Evolutionary conservation across 1,140 invertebrate species (phyloP).

Genomic region (Drosophila kikkawai): DNA sequence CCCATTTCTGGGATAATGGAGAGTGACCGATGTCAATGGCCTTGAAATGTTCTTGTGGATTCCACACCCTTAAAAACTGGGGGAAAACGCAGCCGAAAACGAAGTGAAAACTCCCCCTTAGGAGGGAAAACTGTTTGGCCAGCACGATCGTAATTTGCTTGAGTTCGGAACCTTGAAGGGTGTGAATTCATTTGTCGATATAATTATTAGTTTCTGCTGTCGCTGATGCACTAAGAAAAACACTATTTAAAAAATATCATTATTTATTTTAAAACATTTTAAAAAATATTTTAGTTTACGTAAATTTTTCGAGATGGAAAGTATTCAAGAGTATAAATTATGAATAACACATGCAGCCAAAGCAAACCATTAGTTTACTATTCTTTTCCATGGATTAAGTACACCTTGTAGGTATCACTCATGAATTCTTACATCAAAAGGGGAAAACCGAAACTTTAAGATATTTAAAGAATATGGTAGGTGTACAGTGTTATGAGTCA

Average conservation of each 20-base stretch:
- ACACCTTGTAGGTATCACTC: neutral
- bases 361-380: neutral
- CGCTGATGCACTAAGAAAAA: slow-evolving; percentile 16
- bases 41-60: slow-evolving; percentile 31
- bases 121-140: slow-evolving; percentile 34
- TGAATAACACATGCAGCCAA: neutral
- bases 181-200: slow-evolving; percentile 77
- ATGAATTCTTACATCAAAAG: neutral
- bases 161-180: slow-evolving; percentile 28
- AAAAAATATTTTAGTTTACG: neutral
- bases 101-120: slow-evolving; percentile 13
- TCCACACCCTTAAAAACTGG: slow-evolving; percentile 14
- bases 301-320: no score
- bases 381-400: neutral
- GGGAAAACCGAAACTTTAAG: neutral
- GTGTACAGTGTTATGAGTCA: neutral
- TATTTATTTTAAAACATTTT: neutral
- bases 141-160: slow-evolving; percentile 37
- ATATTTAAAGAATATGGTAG: no score
- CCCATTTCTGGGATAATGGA: slow-evolving; percentile 20
- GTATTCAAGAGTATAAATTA: neutral
- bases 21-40: slow-evolving; percentile 53
- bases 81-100: slow-evolving; percentile 5
- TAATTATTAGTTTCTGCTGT: slow-evolving; percentile 71
- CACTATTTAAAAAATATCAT: no score